Evolutionary conservation across 2,888 invertebrate genomes (phyloP).

Genomic region (Lasioglossum villosulum): DNA sequence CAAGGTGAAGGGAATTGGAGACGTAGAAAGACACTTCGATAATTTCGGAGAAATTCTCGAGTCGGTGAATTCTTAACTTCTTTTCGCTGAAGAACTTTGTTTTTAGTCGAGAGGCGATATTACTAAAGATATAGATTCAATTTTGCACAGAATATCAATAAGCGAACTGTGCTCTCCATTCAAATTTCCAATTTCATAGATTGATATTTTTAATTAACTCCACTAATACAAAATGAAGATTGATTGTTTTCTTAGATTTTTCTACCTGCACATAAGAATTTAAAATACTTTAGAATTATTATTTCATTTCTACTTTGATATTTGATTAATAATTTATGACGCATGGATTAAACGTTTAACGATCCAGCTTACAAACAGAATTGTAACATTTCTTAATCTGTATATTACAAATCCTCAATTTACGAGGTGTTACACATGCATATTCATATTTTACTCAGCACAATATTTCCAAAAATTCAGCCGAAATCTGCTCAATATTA

Average conservation of each 20-base stretch:
- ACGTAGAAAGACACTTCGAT: background rate
- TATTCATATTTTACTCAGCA: background rate
- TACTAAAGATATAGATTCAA: background rate
- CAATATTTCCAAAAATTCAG: constrained; percentile 5
- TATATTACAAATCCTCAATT: background rate
- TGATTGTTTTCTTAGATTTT: background rate
- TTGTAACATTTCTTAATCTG: background rate
- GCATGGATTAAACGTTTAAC: too few species aligned
- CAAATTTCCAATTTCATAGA: background rate
- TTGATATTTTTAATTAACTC: too few species aligned
- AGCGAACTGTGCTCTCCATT: background rate
- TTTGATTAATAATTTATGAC: background rate
- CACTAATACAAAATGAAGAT: background rate
- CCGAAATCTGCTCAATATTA: background rate
- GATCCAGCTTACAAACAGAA: too few species aligned
- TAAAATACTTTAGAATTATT: background rate
- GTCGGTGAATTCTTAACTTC: background rate
- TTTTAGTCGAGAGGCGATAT: background rate
- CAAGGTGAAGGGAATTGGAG: background rate
- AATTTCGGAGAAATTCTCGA: background rate
- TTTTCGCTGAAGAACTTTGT: background rate
- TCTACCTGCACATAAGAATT: background rate
- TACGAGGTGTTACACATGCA: background rate
- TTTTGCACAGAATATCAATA: background rate
- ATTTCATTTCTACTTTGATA: background rate